Evolutionary conservation across 2,888 invertebrate genomes (phyloP).

Genomic region (Brachyptera putata): DNA sequence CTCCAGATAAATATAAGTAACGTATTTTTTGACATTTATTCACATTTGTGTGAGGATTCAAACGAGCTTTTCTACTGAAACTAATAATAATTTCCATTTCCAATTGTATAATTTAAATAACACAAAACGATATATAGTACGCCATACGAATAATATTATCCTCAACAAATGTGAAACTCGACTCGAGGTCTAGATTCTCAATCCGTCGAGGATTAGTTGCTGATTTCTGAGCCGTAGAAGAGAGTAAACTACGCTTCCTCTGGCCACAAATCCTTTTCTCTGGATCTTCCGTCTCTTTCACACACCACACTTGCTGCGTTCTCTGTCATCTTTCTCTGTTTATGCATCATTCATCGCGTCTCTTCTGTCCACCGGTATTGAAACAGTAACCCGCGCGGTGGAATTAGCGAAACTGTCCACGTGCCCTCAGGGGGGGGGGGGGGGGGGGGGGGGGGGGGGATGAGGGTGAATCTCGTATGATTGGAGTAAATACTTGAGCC

Average conservation of each 20-base stretch:
- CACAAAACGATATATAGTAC: no score
- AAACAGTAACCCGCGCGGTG: background rate
- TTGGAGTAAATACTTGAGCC: background rate
- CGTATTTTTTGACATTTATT: no score
- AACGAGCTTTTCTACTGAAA: no score
- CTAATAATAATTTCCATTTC: no score
- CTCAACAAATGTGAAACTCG: no score
- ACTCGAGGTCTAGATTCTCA: background rate
- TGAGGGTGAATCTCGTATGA: background rate
- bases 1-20: no score
- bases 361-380: background rate
- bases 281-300: background rate
- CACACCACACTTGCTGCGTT: background rate
- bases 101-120: no score
- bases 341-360: constrained; percentile 2
- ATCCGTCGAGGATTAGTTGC: background rate
- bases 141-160: no score
- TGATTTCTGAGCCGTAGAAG: background rate
- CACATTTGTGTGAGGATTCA: no score
- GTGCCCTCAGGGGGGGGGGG: background rate
- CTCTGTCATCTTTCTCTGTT: constrained; percentile 1
- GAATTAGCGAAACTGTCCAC: constrained; percentile 5
- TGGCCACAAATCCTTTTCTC: constrained; percentile 9
- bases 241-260: no score
- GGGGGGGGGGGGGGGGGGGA: background rate